phyloP scores from a whole-genome alignment of 2,888 invertebrate species.

The Leptinotarsa peninsularis region DNA sequence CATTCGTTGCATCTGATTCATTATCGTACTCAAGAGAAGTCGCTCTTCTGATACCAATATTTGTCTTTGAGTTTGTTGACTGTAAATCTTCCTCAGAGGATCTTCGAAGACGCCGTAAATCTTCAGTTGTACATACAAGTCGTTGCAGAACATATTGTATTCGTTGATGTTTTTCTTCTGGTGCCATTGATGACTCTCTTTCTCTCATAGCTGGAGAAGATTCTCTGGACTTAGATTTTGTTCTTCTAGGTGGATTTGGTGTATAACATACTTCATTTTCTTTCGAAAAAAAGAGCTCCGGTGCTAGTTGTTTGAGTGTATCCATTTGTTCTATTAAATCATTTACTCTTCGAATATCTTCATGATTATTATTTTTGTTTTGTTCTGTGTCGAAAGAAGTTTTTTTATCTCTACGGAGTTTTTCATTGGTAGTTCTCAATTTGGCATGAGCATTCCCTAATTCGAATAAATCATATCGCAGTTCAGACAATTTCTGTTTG shows the following conservation, averaged over 20 bases:
- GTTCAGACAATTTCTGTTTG: conserved; percentile 82
- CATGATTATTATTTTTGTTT: conserved; percentile 70
- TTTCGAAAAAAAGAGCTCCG: conserved; percentile 72
- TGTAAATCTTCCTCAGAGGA: conserved; percentile 69
- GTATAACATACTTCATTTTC: conserved; percentile 69
- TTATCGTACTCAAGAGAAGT: conserved; percentile 77
- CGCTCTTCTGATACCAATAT: conserved; percentile 65
- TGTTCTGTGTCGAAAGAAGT: conserved; percentile 79
- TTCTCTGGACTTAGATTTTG: conserved; percentile 79
- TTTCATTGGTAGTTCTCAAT: conserved; percentile 89
- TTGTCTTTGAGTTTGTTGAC: conserved; percentile 65
- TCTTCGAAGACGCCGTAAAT: conserved; percentile 68
- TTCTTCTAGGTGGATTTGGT: conserved; percentile 78
- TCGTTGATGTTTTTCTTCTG: conserved; percentile 62
- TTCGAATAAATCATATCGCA: conserved; percentile 90
- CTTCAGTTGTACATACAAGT: conserved; percentile 79
- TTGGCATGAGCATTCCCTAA: conserved; percentile 92
- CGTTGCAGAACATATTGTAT: conserved; percentile 70
- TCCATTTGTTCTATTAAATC: conserved; percentile 83
- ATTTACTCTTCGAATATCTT: conserved; percentile 80
- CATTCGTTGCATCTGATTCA: conserved; percentile 55
- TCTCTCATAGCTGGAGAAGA: conserved; percentile 73
- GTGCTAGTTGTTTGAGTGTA: conserved; percentile 78
- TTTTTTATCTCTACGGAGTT: conserved; percentile 88
- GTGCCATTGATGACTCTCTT: conserved; percentile 68